These are phyloP conservation scores for Smittia sp. DNA, from an alignment of 2,888 invertebrate genomes.

Conservation along the genomic window DNA sequence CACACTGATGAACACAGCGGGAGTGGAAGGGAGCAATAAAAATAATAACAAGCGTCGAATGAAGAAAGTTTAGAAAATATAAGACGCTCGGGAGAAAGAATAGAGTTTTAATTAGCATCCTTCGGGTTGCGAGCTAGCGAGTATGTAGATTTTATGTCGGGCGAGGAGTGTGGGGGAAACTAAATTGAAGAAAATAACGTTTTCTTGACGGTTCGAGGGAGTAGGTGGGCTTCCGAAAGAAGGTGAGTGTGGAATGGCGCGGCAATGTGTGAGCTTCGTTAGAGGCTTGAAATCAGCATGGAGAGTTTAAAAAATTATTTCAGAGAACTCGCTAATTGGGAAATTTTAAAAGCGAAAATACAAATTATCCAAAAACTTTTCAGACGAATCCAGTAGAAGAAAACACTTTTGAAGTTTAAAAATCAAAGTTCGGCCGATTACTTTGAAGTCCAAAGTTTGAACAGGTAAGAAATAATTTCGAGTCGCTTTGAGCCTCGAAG, in stretches of 20 bases:
- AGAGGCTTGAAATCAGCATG: constrained; percentile 11
- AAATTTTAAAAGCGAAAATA: too few species aligned
- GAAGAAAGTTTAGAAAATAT: not conserved
- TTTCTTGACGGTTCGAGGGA: not conserved
- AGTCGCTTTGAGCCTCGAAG: too few species aligned
- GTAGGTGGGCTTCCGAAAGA: too few species aligned
- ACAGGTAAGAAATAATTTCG: too few species aligned
- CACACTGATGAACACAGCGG: constrained; percentile 20
- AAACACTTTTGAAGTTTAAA: too few species aligned
- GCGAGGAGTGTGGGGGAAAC: not conserved
- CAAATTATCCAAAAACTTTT: too few species aligned
- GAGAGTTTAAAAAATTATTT: not conserved
- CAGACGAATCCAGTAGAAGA: too few species aligned
- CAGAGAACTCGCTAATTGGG: too few species aligned
- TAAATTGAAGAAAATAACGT: constrained; percentile 33
- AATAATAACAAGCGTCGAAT: constrained; percentile 33
- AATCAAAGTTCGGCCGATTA: too few species aligned
- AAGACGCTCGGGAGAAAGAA: constrained; percentile 17
- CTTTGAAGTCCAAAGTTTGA: too few species aligned
- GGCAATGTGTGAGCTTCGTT: not conserved
- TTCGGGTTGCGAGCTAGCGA: not conserved
- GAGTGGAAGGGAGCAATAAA: constrained; percentile 30
- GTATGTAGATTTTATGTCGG: not conserved
- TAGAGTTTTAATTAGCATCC: constrained; percentile 40
- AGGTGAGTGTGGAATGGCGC: not conserved